A percentile compares a stretch with the other conserved stretches of the same genome.
phyloP scores from a whole-genome alignment of 2,113 vertebrate genomes.

The Empidonax traillii region DNA sequence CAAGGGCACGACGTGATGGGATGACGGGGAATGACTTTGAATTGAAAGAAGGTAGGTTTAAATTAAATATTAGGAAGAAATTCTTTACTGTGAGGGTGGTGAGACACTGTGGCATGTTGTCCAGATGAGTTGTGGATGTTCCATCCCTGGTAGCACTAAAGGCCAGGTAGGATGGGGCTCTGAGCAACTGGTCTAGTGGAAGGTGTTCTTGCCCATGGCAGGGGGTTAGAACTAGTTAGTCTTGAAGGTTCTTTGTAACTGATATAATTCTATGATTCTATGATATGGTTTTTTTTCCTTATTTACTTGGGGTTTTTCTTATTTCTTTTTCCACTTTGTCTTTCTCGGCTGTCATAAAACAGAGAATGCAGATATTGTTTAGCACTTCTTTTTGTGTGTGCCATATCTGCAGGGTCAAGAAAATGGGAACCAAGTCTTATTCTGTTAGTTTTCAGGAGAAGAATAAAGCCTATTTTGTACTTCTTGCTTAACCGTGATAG shows the following conservation, averaged over 20 bases:
- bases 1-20: rapidly evolving
- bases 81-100: neutral
- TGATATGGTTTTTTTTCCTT: neutral
- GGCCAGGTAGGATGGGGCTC: neutral
- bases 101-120: neutral
- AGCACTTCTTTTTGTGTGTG: neutral
- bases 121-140: neutral
- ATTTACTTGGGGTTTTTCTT: neutral
- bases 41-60: neutral
- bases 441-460: neutral
- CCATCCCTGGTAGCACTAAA: neutral
- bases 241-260: neutral
- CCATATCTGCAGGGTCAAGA: neutral
- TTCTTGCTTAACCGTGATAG: neutral
- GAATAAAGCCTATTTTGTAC: neutral
- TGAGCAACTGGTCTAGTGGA: neutral
- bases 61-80: neutral
- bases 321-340: neutral
- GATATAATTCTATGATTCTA: neutral
- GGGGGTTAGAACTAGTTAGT: neutral
- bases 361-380: neutral
- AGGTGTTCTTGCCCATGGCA: neutral
- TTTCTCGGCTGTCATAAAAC: neutral
- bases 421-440: neutral
- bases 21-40: neutral